Evolutionary conservation across 2,888 invertebrate species (phyloP).

Genomic region (Cacoxenus indagator): DNA sequence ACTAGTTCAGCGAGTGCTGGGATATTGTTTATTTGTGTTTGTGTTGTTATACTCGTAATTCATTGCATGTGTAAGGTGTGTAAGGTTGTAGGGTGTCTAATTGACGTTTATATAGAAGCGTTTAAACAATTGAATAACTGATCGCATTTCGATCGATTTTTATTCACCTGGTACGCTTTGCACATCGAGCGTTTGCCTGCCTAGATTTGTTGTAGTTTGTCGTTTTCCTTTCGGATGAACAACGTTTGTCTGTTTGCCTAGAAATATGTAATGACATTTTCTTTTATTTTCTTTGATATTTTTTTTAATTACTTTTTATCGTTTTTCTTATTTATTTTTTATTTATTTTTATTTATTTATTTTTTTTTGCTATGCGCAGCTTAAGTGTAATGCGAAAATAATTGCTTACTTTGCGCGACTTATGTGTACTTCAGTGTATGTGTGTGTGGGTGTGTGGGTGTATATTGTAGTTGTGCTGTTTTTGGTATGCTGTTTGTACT

Average conservation of each 20-base stretch:
- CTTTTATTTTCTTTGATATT: background rate
- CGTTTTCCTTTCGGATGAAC: conserved; percentile 68
- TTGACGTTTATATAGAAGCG: background rate
- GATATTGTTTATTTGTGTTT: background rate
- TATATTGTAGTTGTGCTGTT: conserved; percentile 29
- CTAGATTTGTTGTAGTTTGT: conserved; percentile 65
- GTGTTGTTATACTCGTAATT: background rate
- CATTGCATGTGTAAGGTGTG: background rate
- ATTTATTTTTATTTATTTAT: background rate
- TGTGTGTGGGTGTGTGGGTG: conserved; percentile 35
- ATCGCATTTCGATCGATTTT: conserved; percentile 9
- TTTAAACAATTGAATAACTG: background rate
- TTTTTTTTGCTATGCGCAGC: background rate
- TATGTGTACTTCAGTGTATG: conserved; percentile 36
- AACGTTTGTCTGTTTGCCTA: conserved; percentile 68
- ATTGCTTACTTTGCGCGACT: conserved; percentile 34
- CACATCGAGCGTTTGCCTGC: conserved; percentile 65
- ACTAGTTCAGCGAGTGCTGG: too few species aligned
- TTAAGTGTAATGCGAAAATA: background rate
- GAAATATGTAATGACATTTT: conserved; percentile 42
- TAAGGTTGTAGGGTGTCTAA: background rate
- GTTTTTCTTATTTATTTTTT: background rate
- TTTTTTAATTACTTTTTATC: background rate
- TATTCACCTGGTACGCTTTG: conserved; percentile 67
- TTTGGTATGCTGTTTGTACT: conserved; percentile 42